Conservation (phyloP, 2,113 vertebrate genomes). For the Dipodomys ordii region DNA sequence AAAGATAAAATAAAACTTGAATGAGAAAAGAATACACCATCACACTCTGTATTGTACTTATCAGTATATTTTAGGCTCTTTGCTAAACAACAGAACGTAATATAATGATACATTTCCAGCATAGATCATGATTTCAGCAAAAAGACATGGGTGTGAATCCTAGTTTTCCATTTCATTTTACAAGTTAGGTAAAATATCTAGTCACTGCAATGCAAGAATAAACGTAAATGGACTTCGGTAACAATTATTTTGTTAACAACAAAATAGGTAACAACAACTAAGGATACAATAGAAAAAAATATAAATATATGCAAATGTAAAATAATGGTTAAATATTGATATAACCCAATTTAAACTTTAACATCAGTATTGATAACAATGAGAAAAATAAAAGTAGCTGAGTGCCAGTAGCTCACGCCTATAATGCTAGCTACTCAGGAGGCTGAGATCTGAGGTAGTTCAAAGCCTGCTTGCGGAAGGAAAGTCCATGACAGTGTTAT, state of each 20-base stretch:
- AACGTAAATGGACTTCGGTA: not conserved
- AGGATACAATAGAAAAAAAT: not conserved
- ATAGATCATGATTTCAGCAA: not conserved
- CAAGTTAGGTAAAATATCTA: not conserved
- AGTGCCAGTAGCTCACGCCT: too few species aligned
- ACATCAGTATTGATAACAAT: not conserved
- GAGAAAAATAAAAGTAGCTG: too few species aligned
- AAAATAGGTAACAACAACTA: too few species aligned
- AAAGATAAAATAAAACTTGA: constrained; percentile 6
- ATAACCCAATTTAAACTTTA: not conserved
- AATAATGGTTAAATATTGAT: not conserved
- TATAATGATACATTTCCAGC: not conserved
- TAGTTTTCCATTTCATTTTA: not conserved
- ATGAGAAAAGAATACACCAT: not conserved
- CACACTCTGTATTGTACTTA: not conserved
- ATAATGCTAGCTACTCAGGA: too few species aligned
- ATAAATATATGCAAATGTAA: not conserved
- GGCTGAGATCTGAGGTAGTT: too few species aligned
- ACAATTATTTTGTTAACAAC: not conserved
- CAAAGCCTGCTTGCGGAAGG: too few species aligned
- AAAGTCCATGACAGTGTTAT: too few species aligned
- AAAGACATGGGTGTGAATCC: not conserved
- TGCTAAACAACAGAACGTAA: not conserved
- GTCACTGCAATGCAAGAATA: not conserved
- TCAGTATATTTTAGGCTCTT: not conserved